Conservation (phyloP, 2,113 vertebrate species). For the Platanista minor region DNA sequence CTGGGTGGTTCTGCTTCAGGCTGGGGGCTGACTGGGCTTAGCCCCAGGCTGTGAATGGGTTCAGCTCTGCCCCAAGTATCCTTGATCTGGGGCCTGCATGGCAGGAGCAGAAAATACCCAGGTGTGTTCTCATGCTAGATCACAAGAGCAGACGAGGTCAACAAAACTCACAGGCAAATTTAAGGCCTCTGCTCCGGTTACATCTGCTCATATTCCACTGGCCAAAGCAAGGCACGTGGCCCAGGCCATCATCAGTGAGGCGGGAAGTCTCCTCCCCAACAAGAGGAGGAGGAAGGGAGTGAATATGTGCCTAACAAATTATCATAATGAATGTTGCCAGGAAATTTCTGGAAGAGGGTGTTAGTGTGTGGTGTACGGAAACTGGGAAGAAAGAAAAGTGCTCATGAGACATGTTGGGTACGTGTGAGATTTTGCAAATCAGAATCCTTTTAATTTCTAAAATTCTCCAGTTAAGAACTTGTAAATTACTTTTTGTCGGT, state of each 20-base stretch:
- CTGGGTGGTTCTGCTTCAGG: background rate
- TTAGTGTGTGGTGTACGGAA: background rate
- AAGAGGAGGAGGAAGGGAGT: background rate
- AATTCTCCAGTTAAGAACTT: background rate
- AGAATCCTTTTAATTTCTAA: background rate
- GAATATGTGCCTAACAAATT: background rate
- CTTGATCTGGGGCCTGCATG: background rate
- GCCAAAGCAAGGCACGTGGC: background rate
- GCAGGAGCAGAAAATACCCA: background rate
- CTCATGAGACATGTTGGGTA: background rate
- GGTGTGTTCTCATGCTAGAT: background rate
- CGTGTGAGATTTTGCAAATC: background rate
- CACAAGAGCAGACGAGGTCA: background rate
- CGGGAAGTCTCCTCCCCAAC: background rate
- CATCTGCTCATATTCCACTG: background rate
- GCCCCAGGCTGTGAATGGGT: background rate
- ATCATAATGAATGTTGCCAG: background rate
- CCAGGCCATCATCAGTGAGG: too few species aligned
- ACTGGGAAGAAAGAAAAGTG: background rate
- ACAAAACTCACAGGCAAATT: background rate
- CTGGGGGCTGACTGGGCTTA: background rate
- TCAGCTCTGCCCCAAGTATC: background rate
- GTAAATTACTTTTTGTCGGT: background rate
- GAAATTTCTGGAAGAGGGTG: background rate
- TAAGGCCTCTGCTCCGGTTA: background rate